Conservation (phyloP, 1,140 invertebrate species). For the Drosophila sp. region DNA sequence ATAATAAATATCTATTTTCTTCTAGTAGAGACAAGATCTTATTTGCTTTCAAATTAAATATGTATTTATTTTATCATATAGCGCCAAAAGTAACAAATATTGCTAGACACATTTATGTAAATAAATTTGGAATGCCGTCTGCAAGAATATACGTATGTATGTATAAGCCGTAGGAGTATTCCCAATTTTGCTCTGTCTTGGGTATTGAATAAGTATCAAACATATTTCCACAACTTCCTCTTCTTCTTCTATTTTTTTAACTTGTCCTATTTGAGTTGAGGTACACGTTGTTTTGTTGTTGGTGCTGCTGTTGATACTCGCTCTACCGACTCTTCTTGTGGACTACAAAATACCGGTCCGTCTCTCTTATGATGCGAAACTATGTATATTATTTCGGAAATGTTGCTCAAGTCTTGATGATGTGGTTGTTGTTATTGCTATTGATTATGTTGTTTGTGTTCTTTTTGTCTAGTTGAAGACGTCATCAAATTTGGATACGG, state of each 20-base stretch:
- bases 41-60: too few species aligned
- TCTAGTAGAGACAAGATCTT: too few species aligned
- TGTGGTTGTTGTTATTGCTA: constrained; percentile 42
- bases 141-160: too few species aligned
- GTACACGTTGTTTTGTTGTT: constrained; percentile 7
- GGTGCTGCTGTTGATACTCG: neutral
- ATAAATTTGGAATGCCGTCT: too few species aligned
- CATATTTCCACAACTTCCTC: neutral
- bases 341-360: constrained; percentile 51
- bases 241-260: neutral
- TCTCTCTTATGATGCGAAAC: constrained; percentile 31
- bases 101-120: too few species aligned
- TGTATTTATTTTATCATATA: too few species aligned
- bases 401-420: constrained; percentile 8
- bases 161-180: too few species aligned
- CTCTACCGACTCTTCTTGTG: neutral
- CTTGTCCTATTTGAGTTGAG: neutral
- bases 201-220: neutral
- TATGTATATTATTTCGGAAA: neutral
- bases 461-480: constrained; percentile 64
- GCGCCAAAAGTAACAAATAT: too few species aligned
- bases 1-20: too few species aligned
- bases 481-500: constrained; percentile 70
- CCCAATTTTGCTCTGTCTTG: too few species aligned
- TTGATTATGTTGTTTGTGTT: constrained; percentile 42